Base-by-base conservation (phyloP, 2,888 invertebrate genomes). In the Xylota segnis region DNA sequence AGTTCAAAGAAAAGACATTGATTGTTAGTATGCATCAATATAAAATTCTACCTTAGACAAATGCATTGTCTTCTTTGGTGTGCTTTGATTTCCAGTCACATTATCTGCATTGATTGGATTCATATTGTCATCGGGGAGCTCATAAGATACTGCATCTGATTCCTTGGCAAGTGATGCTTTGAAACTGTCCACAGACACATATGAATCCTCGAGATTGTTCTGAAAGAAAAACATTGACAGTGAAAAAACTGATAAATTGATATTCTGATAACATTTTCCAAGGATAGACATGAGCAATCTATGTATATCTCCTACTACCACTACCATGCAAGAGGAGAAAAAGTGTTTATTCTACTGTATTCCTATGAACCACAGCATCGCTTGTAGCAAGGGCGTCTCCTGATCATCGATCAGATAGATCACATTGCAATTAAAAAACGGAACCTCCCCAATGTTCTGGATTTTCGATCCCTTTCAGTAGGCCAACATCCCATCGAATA, bases 31-130 rank as follows among this genome's bases (percentile, higher is more conserved):
- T 68, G 92, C 90, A 88, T 91, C 90, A 89, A 91, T 88, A 88
- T 90, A 91, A 89, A 92, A 88, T 88, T 91, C 91, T 92, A 91
- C 91, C 92, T 92, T 91, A 87, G 91, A 90, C 56, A 89, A 78
- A 54, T 83, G 76, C 54, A 63, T 70, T n/a, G 66, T 43, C 71
- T 91, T 91, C 87, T 90, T 91, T 70, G 91, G 91, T 10, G 92
- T 91, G 52, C 91, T 92, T 79, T 91, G 92, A 78, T 91, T 90
- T 27, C 76, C 82, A n/a, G 72, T 32, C 27, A 61, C 47, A 50
- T 37, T 76, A 0, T 82, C 61, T 12, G 32, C 59, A 54, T 83
- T 88, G 27, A 84, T 88, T 43, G 83, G 81, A 63, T 87, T 87
- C 29, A 79, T 74, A 61, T 87, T 88, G 45, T 90, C 89, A 23